Evolutionary conservation across 2,113 vertebrate genomes (phyloP).

Genomic region (Crotalus viridis): DNA sequence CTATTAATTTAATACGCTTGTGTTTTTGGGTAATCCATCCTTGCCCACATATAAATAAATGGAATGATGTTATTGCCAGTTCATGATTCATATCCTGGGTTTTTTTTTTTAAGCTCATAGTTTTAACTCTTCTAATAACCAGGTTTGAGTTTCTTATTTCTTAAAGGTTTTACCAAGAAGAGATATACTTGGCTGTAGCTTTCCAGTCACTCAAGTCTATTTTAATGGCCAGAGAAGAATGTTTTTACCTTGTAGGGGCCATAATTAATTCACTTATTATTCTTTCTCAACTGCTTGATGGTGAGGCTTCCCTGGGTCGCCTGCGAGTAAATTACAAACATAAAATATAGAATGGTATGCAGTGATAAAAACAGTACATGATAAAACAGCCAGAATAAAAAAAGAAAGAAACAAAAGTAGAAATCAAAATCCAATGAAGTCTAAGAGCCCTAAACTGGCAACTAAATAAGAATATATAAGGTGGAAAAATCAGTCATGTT

Average conservation of each 20-base stretch:
- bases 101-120: background rate
- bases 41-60: background rate
- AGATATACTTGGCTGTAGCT: background rate
- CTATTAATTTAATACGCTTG: background rate
- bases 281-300: background rate
- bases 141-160: background rate
- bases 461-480: background rate
- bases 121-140: background rate
- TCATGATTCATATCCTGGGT: background rate
- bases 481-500: background rate
- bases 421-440: background rate
- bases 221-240: background rate
- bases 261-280: background rate
- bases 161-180: background rate
- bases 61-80: constrained; percentile 4
- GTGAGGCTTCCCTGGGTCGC: background rate
- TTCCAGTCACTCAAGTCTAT: background rate
- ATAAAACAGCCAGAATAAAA: background rate
- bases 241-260: background rate
- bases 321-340: background rate
- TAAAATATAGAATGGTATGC: background rate
- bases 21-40: background rate
- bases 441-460: background rate
- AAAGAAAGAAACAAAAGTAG: background rate
- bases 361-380: background rate